Evolutionary conservation across 2,797 vertebrate genomes (phyloP).

Genomic region (Acanthiza pusilla): DNA sequence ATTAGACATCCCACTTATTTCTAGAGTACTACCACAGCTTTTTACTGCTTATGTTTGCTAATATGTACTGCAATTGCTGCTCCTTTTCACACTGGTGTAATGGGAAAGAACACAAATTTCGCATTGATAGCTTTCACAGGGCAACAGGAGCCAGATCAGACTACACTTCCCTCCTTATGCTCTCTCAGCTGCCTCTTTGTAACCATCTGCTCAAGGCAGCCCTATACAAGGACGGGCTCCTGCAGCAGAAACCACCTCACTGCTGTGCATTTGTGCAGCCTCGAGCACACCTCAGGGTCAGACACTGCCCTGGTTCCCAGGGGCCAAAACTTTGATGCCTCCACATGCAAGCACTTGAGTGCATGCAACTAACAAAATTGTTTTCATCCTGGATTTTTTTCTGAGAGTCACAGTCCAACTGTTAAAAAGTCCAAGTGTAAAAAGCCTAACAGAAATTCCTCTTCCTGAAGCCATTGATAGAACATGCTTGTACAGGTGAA

Average conservation of each 20-base stretch:
- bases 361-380: not conserved
- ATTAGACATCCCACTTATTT: constrained; percentile 6
- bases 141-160: constrained; percentile 9
- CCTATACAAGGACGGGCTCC: not conserved
- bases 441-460: not conserved
- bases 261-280: not conserved
- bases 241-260: not conserved
- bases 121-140: constrained; percentile 25
- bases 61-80: not conserved
- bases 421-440: not conserved
- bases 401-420: not conserved
- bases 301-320: rapidly evolving
- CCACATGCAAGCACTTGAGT: rapidly evolving
- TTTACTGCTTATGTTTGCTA: constrained; percentile 5
- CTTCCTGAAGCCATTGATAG: not conserved
- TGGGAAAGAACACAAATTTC: constrained; percentile 21
- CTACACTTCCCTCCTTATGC: constrained; percentile 1
- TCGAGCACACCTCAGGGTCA: not conserved
- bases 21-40: not conserved
- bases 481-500: not conserved
- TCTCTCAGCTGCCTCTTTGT: constrained; percentile 37
- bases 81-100: not conserved
- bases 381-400: not conserved
- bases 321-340: not conserved
- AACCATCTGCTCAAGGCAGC: constrained; percentile 7